phyloP scores from a whole-genome alignment of 1,140 invertebrate genomes.

The Trigoniulus corallinus region DNA sequence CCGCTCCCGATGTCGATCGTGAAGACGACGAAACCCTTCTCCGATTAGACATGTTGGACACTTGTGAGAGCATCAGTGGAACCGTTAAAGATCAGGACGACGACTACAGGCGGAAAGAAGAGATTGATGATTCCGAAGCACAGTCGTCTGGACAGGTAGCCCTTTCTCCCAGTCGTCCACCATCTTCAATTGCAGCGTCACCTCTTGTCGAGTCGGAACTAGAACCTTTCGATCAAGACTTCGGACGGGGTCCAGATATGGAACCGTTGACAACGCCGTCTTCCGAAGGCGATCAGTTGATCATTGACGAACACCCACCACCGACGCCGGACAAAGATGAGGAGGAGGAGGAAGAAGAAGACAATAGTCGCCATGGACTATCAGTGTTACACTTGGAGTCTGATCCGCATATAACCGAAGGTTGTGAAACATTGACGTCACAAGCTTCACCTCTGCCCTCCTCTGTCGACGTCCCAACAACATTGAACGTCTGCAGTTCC shows the following conservation, averaged over 20 bases:
- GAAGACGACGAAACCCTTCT: not conserved
- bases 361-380: not conserved
- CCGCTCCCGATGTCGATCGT: not conserved
- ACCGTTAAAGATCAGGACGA: not conserved
- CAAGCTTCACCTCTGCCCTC: too few relatives aligned
- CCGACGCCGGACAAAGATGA: constrained; percentile 18
- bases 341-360: constrained; percentile 16
- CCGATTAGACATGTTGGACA: not conserved
- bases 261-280: too few relatives aligned
- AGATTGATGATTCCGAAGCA: too few relatives aligned
- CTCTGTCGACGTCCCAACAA: too few relatives aligned
- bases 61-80: too few relatives aligned
- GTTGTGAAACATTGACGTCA: not conserved
- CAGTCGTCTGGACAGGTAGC: too few relatives aligned
- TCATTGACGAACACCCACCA: not conserved
- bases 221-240: too few relatives aligned
- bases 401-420: not conserved
- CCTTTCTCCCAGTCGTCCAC: not conserved
- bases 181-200: too few relatives aligned
- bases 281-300: not conserved
- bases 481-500: too few relatives aligned
- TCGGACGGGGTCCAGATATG: too few relatives aligned
- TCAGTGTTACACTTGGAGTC: not conserved
- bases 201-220: not conserved
- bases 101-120: constrained; percentile 3